A percentile compares a stretch with the other conserved stretches of the same genome.
Conservation (phyloP, 2,797 vertebrate species). For the Sebastes iracundus region DNA sequence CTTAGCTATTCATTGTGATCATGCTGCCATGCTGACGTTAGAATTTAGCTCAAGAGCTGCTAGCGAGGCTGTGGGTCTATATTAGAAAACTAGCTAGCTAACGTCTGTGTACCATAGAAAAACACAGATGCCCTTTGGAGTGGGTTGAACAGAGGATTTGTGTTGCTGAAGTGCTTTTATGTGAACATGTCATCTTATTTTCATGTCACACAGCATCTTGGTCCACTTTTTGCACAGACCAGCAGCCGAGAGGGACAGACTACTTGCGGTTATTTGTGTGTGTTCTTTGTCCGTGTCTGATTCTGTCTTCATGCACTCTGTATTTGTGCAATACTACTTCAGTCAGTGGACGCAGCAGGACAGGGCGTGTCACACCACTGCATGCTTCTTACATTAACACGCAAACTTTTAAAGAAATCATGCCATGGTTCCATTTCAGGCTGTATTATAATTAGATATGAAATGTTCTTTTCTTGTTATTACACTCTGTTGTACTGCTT, state of each 20-base stretch:
- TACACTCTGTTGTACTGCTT: neutral
- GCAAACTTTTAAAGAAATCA: conserved; percentile 15
- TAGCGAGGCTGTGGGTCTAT: neutral
- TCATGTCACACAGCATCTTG: neutral
- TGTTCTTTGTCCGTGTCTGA: conserved; percentile 9
- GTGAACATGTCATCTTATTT: neutral
- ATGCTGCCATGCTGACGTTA: neutral
- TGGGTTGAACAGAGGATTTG: neutral
- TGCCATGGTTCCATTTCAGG: conserved; percentile 9
- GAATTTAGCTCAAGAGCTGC: neutral
- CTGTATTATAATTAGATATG: conserved; percentile 22
- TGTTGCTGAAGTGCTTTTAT: neutral
- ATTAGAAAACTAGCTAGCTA: neutral
- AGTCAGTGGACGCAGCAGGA: conserved; percentile 22
- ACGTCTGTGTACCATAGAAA: neutral
- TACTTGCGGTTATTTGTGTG: conserved; percentile 29
- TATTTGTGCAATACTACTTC: conserved; percentile 2
- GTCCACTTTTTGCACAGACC: neutral
- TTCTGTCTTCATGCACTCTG: conserved; percentile 1
- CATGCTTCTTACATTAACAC: conserved; percentile 55
- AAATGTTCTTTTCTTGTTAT: conserved; percentile 8
- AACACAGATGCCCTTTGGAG: neutral
- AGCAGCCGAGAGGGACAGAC: conserved; percentile 4
- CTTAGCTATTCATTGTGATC: neutral
- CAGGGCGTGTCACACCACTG: conserved; percentile 55